Conservation (phyloP, 2,888 invertebrate species). For the Abscondita cerata region DNA sequence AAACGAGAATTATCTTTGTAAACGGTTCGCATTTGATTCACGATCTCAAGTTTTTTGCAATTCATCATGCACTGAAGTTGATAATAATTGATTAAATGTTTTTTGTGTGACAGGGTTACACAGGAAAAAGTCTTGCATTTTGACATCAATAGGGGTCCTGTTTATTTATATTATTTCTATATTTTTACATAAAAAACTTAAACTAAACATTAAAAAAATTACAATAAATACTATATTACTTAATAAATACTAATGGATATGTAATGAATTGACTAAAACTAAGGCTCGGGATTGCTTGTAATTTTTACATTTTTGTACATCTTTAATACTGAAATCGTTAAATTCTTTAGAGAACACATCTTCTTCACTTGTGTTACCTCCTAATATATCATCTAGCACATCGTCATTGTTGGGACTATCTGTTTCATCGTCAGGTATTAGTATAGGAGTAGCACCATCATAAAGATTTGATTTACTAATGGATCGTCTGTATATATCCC, state of each 20-base stretch:
- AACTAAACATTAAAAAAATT: no score
- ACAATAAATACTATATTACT: slow-evolving; percentile 16
- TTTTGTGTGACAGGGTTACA: no score
- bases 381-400: slow-evolving; percentile 18
- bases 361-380: slow-evolving; percentile 13
- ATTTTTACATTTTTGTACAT: slow-evolving; percentile 8
- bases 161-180: no score
- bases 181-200: no score
- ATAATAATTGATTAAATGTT: no score
- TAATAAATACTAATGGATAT: slow-evolving; percentile 7
- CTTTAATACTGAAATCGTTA: slow-evolving; percentile 18
- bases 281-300: background rate
- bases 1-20: no score
- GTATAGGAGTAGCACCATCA: slow-evolving; percentile 65
- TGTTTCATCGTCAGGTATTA: slow-evolving; percentile 60
- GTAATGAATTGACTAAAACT: background rate
- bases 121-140: no score
- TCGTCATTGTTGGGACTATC: slow-evolving; percentile 35
- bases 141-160: no score
- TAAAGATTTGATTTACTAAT: slow-evolving; percentile 62
- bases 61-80: no score
- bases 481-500: slow-evolving; percentile 62
- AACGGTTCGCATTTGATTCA: no score
- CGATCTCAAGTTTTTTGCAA: no score
- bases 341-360: slow-evolving; percentile 38